These are phyloP conservation scores for Tiphia femorata DNA, from an alignment of 2,888 invertebrate species.

Conservation along the genomic window DNA sequence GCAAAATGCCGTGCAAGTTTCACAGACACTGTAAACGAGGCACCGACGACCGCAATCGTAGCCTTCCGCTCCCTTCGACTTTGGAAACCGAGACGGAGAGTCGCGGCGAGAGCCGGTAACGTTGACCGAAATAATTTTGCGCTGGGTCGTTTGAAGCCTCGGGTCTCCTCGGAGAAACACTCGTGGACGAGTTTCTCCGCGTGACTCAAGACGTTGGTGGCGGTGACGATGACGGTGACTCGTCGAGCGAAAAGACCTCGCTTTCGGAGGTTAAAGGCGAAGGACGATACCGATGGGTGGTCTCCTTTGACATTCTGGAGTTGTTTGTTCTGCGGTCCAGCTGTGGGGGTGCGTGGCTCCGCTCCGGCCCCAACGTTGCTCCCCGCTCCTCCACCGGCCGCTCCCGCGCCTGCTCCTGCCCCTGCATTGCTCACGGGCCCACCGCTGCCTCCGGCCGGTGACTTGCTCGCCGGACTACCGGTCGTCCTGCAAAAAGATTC, in stretches of 20 bases:
- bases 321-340: constrained; percentile 79
- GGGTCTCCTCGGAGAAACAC: no score
- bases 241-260: background rate
- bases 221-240: background rate
- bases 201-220: background rate
- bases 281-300: constrained; percentile 79
- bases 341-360: constrained; percentile 71
- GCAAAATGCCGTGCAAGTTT: no score
- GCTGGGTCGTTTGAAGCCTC: no score
- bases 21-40: no score
- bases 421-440: constrained; percentile 39
- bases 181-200: no score
- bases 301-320: constrained; percentile 82
- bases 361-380: constrained; percentile 70
- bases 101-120: no score
- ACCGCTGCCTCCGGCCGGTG: constrained; percentile 79
- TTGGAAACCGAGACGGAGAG: no score
- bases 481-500: constrained; percentile 77
- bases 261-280: background rate
- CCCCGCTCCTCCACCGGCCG: constrained; percentile 61
- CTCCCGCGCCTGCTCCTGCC: constrained; percentile 68
- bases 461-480: constrained; percentile 80
- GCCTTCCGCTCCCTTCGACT: no score
- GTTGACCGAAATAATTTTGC: no score
- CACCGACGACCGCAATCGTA: no score